phyloP scores from a whole-genome alignment of 2,113 vertebrate species.

The Donacobius atricapilla region DNA sequence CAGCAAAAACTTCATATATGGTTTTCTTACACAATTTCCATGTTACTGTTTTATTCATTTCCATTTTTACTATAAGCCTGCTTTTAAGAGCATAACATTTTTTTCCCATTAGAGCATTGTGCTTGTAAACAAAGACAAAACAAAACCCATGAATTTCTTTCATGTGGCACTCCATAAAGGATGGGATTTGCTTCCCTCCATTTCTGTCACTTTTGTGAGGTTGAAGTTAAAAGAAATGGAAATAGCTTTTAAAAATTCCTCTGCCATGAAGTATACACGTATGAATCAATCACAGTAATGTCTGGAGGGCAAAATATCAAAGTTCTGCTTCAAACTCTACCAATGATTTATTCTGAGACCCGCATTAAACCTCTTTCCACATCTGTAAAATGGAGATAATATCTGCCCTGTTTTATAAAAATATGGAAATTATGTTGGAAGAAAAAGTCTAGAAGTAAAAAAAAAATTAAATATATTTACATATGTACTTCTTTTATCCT shows the following conservation, averaged over 20 bases:
- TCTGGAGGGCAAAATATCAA: constrained; percentile 25
- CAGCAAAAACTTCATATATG: not conserved
- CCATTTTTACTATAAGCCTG: not conserved
- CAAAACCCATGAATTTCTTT: not conserved
- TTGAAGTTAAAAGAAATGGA: constrained; percentile 4
- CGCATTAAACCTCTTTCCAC: not conserved
- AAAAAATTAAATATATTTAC: not conserved
- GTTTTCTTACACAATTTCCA: not conserved
- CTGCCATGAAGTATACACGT: not conserved
- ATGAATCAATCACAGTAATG: not conserved
- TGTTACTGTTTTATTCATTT: not conserved
- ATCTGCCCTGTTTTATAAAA: not conserved
- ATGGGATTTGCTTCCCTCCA: not conserved
- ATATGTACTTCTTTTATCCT: not conserved
- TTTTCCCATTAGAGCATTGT: not conserved
- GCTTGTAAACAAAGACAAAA: not conserved
- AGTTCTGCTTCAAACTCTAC: not conserved
- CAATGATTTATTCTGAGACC: not conserved
- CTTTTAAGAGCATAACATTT: not conserved
- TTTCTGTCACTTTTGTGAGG: not conserved
- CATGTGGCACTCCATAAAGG: not conserved
- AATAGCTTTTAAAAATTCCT: not conserved
- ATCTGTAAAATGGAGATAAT: not conserved
- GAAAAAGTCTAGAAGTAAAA: not conserved
- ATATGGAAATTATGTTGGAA: not conserved